These are phyloP conservation scores for Melanostigma gelatinosum DNA, from an alignment of 2,113 vertebrate species.

Conservation along the genomic window DNA sequence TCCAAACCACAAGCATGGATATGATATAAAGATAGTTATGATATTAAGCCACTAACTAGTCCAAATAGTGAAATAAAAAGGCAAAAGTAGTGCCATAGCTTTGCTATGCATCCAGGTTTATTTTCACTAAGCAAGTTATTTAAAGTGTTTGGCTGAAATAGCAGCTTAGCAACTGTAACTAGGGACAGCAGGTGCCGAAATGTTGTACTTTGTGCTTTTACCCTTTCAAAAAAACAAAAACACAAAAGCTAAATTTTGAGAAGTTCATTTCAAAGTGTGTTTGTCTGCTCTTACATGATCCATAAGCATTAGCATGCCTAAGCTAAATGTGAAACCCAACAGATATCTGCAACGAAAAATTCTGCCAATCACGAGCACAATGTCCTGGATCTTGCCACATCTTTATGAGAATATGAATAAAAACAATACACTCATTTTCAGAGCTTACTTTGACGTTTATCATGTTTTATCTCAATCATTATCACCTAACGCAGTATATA, in stretches of 20 bases:
- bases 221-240: background rate
- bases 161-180: no score
- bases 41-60: background rate
- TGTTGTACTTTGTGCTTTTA: no score
- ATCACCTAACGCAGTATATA: no score
- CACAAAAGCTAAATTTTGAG: background rate
- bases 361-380: no score
- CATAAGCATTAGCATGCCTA: background rate
- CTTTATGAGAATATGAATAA: background rate
- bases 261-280: background rate
- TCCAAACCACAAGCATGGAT: background rate
- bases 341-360: no score
- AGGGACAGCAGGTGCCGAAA: no score
- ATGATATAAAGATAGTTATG: background rate
- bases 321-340: background rate
- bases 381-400: background rate
- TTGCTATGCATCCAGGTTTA: no score
- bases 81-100: background rate
- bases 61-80: background rate
- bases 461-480: no score
- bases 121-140: no score
- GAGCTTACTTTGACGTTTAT: background rate
- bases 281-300: background rate
- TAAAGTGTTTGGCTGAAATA: no score
- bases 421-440: background rate